These are phyloP conservation scores for Tamandua tetradactyla DNA, from an alignment of 2,797 vertebrate genomes.

Conservation along the genomic window DNA sequence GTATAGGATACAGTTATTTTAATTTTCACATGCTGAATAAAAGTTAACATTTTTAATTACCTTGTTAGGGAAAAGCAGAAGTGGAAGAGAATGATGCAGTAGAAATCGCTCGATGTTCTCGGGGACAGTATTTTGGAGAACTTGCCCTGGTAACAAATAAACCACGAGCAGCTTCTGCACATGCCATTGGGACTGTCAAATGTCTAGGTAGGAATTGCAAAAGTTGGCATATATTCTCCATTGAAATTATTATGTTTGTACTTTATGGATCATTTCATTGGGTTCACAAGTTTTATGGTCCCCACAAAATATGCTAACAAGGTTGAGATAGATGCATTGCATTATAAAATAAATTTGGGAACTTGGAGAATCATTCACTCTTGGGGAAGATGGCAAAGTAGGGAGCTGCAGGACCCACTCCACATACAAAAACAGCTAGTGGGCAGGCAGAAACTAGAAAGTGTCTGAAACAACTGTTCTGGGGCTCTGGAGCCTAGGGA, in stretches of 20 bases:
- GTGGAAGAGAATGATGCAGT: slow-evolving; percentile 91
- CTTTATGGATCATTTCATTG: neutral
- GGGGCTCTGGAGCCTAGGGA: too few relatives aligned
- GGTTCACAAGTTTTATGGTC: neutral
- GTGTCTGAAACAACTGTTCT: too few relatives aligned
- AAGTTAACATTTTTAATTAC: slow-evolving; percentile 9
- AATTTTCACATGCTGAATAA: slow-evolving; percentile 2
- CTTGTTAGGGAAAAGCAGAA: slow-evolving; percentile 85
- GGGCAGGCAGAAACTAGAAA: too few relatives aligned
- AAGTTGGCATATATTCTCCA: fast-evolving
- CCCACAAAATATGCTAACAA: neutral
- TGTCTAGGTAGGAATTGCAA: slow-evolving; percentile 92
- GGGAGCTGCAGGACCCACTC: too few relatives aligned
- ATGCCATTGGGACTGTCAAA: slow-evolving; percentile 96
- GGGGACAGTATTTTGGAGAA: slow-evolving; percentile 99
- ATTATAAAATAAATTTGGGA: neutral
- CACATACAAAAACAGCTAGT: too few relatives aligned
- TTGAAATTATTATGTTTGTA: neutral
- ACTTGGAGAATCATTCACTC: too few relatives aligned
- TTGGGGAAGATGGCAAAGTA: too few relatives aligned
- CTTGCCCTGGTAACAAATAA: slow-evolving; percentile 98
- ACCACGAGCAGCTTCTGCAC: slow-evolving; percentile 97
- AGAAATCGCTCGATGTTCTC: slow-evolving; percentile 94
- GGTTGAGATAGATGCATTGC: neutral
- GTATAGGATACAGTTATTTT: neutral